These are phyloP conservation scores for Crotophaga sulcirostris DNA, from an alignment of 2,113 vertebrate species.

Conservation along the genomic window DNA sequence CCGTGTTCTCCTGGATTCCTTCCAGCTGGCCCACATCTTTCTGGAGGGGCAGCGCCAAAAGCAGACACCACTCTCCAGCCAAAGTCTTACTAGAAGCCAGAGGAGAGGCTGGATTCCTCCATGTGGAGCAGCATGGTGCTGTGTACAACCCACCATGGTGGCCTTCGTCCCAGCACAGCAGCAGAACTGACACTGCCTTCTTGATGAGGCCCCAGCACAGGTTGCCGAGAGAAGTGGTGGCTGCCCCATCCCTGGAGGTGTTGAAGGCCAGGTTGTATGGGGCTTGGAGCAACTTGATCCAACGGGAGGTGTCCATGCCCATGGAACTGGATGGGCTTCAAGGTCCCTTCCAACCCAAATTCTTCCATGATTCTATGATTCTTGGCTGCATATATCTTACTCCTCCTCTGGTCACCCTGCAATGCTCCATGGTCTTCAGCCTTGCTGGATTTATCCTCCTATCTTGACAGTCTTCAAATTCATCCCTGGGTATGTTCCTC, in stretches of 20 bases:
- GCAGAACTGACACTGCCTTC: too few relatives aligned
- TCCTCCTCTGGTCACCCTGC: not conserved
- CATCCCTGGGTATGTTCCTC: not conserved
- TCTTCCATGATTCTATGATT: too few relatives aligned
- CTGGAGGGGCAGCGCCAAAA: not conserved
- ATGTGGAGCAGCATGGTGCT: not conserved
- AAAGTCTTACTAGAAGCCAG: rapidly evolving
- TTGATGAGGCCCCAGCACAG: too few relatives aligned
- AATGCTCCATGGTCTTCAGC: rapidly evolving
- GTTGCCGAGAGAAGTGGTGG: too few relatives aligned
- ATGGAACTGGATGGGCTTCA: too few relatives aligned
- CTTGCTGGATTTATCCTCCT: rapidly evolving
- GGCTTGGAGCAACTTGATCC: too few relatives aligned
- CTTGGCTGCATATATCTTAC: rapidly evolving
- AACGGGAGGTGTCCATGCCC: too few relatives aligned
- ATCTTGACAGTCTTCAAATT: rapidly evolving
- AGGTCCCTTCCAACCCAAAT: too few relatives aligned
- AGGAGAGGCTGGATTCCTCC: too few relatives aligned
- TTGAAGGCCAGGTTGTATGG: too few relatives aligned
- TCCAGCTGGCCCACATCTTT: not conserved
- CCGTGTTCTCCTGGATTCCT: not conserved
- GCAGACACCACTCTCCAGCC: not conserved
- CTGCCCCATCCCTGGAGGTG: too few relatives aligned
- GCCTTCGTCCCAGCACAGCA: not conserved
- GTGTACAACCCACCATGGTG: rapidly evolving